Evolutionary conservation across 1,140 invertebrate species (phyloP).

Genomic region (Pissodes strobi): DNA sequence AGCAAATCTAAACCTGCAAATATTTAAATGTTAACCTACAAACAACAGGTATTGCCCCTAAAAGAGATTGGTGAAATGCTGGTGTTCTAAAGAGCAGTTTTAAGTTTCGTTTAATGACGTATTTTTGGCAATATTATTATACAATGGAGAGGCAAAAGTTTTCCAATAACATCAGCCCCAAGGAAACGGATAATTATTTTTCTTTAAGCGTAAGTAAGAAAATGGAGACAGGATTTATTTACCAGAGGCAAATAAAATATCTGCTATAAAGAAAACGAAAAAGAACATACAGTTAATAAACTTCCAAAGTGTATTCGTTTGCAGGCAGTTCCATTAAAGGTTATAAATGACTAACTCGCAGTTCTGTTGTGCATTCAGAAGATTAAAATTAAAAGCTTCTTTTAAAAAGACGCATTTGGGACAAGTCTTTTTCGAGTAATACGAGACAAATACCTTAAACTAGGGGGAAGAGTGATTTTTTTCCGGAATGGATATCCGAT

Average conservation of each 20-base stretch:
- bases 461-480: conserved; percentile 10
- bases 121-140: conserved; percentile 1
- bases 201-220: conserved; percentile 18
- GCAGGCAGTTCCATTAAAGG: conserved; percentile 38
- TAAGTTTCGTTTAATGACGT: too few relatives aligned
- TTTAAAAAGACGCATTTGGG: conserved; percentile 33
- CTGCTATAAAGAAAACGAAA: conserved; percentile 22
- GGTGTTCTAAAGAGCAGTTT: too few relatives aligned
- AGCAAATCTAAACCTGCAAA: too few relatives aligned
- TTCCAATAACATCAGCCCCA: neutral
- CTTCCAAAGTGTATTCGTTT: conserved; percentile 17
- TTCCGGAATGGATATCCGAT: conserved; percentile 18
- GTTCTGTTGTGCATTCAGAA: conserved; percentile 34
- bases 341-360: conserved; percentile 43
- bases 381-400: conserved; percentile 40
- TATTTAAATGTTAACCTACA: too few relatives aligned
- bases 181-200: conserved; percentile 22
- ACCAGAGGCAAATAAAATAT: conserved; percentile 22
- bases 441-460: conserved; percentile 32
- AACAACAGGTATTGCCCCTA: too few relatives aligned
- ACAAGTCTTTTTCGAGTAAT: conserved; percentile 29
- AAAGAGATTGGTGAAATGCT: too few relatives aligned
- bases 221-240: conserved; percentile 27
- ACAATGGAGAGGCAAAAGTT: neutral
- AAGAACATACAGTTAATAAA: conserved; percentile 28